Percentiles rank a stretch among this genome's conserved stretches.
Evolutionary conservation across 2,888 invertebrate species (phyloP).

Genomic region (Drosophila fungiperda): DNA sequence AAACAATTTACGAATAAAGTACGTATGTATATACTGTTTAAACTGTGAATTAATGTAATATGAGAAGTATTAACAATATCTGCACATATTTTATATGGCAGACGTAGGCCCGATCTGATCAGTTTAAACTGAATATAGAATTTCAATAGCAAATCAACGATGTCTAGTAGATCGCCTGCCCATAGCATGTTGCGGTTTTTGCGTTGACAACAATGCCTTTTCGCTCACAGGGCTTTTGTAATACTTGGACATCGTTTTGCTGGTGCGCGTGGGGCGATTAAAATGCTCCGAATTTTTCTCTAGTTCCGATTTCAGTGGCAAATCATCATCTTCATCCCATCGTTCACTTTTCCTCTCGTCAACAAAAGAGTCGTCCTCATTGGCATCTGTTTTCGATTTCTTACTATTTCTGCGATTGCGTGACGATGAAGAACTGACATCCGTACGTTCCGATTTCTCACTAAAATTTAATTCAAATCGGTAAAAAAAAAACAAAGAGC

Average conservation of each 20-base stretch:
- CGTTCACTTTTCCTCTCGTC: slow-evolving; percentile 55
- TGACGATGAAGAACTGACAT: slow-evolving; percentile 70
- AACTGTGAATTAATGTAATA: slow-evolving; percentile 13
- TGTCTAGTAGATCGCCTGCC: slow-evolving; percentile 75
- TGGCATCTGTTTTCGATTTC: slow-evolving; percentile 55
- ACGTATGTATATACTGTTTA: slow-evolving; percentile 26
- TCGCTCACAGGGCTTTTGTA: slow-evolving; percentile 78
- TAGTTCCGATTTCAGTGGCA: slow-evolving; percentile 63
- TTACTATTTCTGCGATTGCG: slow-evolving; percentile 72
- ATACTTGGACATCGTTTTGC: slow-evolving; percentile 83
- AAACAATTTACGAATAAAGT: slow-evolving; percentile 43
- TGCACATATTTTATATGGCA: slow-evolving; percentile 63
- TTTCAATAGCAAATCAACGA: slow-evolving; percentile 42
- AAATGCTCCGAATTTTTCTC: slow-evolving; percentile 48
- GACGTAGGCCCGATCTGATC: slow-evolving; percentile 18
- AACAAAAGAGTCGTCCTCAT: slow-evolving; percentile 46
- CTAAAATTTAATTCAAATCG: slow-evolving; percentile 29
- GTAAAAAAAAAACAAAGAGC: background rate
- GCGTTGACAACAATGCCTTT: slow-evolving; percentile 39
- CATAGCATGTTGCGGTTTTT: slow-evolving; percentile 68
- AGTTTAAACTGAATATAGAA: background rate
- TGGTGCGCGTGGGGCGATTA: slow-evolving; percentile 80
- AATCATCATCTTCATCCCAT: slow-evolving; percentile 74
- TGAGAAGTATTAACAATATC: slow-evolving; percentile 40
- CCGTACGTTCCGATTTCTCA: slow-evolving; percentile 68